A percentile compares a stretch with the other conserved stretches of the same genome.
phyloP scores from a whole-genome alignment of 1,140 invertebrate species.

The Globodera rostochiensis region DNA sequence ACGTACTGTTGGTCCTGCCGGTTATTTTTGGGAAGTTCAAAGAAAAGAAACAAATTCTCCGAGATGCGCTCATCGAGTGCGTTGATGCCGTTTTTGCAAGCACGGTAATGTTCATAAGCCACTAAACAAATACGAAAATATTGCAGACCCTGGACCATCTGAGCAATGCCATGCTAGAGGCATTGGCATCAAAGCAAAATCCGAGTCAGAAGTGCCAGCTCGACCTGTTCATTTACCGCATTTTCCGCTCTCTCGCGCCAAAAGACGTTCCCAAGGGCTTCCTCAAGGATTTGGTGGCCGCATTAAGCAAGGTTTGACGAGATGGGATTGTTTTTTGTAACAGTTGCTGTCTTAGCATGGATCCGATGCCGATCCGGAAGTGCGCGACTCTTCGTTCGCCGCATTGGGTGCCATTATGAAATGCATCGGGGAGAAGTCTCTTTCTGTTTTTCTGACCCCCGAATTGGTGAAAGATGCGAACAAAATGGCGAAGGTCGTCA shows the following conservation, averaged over 20 bases:
- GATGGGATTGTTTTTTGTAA: no score
- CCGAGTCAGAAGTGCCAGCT: slow-evolving; percentile 40
- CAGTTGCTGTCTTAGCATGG: slow-evolving; percentile 40
- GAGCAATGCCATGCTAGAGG: slow-evolving; percentile 80
- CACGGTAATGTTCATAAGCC: slow-evolving; percentile 31
- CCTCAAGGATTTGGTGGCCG: slow-evolving; percentile 33
- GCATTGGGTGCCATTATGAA: slow-evolving; percentile 90
- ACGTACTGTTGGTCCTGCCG: slow-evolving; percentile 75
- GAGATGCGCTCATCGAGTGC: slow-evolving; percentile 74
- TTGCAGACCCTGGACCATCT: slow-evolving; percentile 78
- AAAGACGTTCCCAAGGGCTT: slow-evolving; percentile 34
- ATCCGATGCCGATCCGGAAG: slow-evolving; percentile 60
- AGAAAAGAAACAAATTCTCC: slow-evolving; percentile 86
- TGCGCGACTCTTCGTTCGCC: slow-evolving; percentile 71
- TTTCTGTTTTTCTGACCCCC: slow-evolving; percentile 77
- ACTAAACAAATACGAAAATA: not conserved
- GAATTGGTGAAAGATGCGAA: slow-evolving; percentile 79
- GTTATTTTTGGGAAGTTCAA: slow-evolving; percentile 91
- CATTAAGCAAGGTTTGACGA: slow-evolving; percentile 27
- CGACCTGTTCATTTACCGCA: slow-evolving; percentile 40
- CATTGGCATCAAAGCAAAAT: slow-evolving; percentile 70
- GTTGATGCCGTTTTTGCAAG: slow-evolving; percentile 73
- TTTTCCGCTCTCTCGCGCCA: slow-evolving; percentile 32
- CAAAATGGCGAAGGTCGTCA: slow-evolving; percentile 83
- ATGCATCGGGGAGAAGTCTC: slow-evolving; percentile 87